Conservation (phyloP, 2,113 vertebrate genomes). For the Scolopax mira region DNA sequence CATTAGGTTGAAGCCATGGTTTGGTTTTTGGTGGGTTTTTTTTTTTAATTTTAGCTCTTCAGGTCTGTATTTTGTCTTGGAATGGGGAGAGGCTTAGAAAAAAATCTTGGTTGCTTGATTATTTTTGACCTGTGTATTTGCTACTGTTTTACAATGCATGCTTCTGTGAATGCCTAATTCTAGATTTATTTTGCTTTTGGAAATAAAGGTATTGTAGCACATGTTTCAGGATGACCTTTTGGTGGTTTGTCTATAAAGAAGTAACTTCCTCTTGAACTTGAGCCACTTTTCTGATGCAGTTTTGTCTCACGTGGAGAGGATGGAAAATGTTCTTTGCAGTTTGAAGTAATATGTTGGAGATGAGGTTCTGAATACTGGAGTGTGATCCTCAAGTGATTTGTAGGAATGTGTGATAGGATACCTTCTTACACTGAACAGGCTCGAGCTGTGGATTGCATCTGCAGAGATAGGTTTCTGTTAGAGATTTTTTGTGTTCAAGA, state of each 20-base stretch:
- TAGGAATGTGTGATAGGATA: background rate
- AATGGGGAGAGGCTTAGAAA: background rate
- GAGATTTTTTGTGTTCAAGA: background rate
- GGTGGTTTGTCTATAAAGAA: background rate
- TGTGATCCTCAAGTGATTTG: background rate
- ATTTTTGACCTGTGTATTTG: background rate
- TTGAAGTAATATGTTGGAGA: background rate
- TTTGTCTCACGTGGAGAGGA: rapidly evolving
- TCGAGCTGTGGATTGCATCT: background rate
- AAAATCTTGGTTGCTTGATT: background rate
- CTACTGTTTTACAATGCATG: background rate
- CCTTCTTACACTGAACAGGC: rapidly evolving
- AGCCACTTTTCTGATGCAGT: background rate
- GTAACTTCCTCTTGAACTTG: background rate
- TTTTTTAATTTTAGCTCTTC: background rate
- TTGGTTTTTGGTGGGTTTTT: too few relatives aligned
- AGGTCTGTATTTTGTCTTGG: background rate
- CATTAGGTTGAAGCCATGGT: background rate
- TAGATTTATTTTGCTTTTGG: background rate
- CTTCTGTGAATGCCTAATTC: background rate
- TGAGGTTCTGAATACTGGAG: background rate
- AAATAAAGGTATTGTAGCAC: background rate
- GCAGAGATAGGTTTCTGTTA: background rate
- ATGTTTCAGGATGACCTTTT: background rate
- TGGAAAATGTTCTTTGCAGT: background rate